These are phyloP conservation scores for Parnassius glacialis DNA, from an alignment of 2,888 invertebrate species.

Conservation along the genomic window DNA sequence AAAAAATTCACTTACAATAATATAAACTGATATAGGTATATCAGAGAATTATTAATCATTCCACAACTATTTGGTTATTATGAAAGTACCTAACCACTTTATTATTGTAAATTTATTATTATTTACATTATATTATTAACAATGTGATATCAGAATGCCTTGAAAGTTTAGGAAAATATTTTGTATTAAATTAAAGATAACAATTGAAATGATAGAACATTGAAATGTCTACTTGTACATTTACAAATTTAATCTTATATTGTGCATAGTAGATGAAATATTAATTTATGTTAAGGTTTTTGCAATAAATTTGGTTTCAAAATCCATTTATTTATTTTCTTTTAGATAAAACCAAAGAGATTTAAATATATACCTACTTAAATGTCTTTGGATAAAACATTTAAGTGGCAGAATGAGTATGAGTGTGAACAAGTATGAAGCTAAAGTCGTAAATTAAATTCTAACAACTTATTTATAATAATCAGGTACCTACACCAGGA, in stretches of 20 bases:
- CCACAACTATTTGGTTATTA: slow-evolving; percentile 8
- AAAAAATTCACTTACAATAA: slow-evolving; percentile 39
- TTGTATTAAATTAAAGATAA: slow-evolving; percentile 20
- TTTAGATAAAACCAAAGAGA: no score
- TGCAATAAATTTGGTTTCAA: slow-evolving; percentile 47
- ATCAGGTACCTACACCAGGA: no score
- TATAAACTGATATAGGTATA: slow-evolving; percentile 39
- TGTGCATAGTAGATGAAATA: slow-evolving; percentile 50
- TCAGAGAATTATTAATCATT: slow-evolving; percentile 31
- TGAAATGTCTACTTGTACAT: slow-evolving; percentile 33
- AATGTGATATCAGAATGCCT: slow-evolving; percentile 74
- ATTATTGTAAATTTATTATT: neutral
- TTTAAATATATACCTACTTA: no score
- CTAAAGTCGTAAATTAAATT: no score
- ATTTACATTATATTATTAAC: slow-evolving; percentile 29
- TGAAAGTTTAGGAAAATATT: slow-evolving; percentile 36
- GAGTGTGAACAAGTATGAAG: no score
- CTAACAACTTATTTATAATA: no score
- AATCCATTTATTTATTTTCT: slow-evolving; percentile 26
- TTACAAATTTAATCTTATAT: slow-evolving; percentile 46
- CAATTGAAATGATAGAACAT: neutral
- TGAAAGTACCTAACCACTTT: slow-evolving; percentile 1
- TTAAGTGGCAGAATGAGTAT: neutral
- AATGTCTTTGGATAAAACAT: neutral
- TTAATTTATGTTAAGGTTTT: slow-evolving; percentile 55